Evolutionary conservation across 2,113 vertebrate genomes (phyloP).

Genomic region (Procavia capensis): DNA sequence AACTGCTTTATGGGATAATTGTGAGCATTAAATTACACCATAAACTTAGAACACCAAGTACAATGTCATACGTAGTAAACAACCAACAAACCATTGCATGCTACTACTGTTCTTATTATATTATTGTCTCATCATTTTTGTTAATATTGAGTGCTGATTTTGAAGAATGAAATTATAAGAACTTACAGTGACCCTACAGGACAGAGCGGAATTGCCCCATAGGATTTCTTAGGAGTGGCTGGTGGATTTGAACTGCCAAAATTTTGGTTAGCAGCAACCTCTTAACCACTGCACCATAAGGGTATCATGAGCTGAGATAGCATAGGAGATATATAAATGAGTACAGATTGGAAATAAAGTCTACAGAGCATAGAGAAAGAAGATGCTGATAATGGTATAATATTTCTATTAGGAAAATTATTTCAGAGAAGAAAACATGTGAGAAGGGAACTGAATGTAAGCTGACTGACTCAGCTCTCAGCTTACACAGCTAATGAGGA

Average conservation of each 20-base stretch:
- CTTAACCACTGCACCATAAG: no score
- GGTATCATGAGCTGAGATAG: background rate
- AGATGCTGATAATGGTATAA: background rate
- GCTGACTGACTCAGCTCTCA: background rate
- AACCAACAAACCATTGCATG: background rate
- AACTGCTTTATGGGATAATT: background rate
- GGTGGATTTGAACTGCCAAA: no score
- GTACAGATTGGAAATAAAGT: background rate
- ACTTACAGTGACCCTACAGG: background rate
- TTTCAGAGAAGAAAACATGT: background rate
- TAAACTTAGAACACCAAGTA: background rate
- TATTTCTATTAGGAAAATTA: background rate
- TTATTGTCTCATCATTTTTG: background rate
- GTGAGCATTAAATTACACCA: background rate
- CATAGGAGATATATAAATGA: background rate
- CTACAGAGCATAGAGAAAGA: background rate
- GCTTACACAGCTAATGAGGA: background rate
- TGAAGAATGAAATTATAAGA: background rate
- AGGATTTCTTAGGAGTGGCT: no score
- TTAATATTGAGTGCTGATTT: background rate
- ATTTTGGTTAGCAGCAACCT: no score
- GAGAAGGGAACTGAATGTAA: background rate
- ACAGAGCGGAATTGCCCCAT: no score
- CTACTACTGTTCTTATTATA: background rate
- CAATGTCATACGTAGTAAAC: background rate